Percentiles rank a stretch among this genome's conserved stretches.
Conservation (phyloP, 2,888 invertebrate genomes). For the Monoplex corrugatus region DNA sequence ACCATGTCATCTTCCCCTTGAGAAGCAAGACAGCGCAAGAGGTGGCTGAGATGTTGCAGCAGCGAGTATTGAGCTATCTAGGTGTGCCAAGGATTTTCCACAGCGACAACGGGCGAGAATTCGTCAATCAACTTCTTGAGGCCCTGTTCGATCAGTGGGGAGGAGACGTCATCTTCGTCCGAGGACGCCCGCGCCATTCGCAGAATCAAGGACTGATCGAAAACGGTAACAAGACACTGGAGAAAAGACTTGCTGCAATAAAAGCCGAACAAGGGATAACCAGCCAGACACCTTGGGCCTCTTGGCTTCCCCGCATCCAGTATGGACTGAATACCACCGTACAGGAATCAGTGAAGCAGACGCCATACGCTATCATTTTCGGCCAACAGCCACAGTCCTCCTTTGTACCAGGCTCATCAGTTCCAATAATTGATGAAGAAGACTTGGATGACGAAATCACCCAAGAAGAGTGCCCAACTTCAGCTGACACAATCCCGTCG, state of each 20-base stretch:
- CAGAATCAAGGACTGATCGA: conserved; percentile 55
- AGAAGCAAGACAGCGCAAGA: conserved; percentile 55
- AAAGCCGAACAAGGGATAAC: conserved; percentile 3
- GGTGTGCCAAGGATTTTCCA: conserved; percentile 55
- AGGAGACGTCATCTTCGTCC: conserved; percentile 42
- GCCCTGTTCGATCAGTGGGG: conserved; percentile 43
- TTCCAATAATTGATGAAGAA: no score
- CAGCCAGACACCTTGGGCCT: no score
- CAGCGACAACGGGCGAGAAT: conserved; percentile 56
- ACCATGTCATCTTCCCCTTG: conserved; percentile 56
- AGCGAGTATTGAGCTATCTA: conserved; percentile 53
- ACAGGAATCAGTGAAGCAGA: no score
- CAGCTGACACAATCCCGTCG: no score
- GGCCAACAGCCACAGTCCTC: no score
- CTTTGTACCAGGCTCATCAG: no score
- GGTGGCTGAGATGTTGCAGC: conserved; percentile 52
- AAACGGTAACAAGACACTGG: conserved; percentile 46
- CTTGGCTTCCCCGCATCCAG: no score
- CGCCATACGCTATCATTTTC: no score
- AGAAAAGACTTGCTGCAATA: conserved; percentile 38
- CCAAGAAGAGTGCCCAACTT: no score
- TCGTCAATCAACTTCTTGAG: conserved; percentile 51
- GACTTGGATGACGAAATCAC: no score
- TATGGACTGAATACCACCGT: no score
- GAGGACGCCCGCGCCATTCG: conserved; percentile 52